These are phyloP conservation scores for Pseudococcus longispinus DNA, from an alignment of 2,888 invertebrate species.

Conservation along the genomic window DNA sequence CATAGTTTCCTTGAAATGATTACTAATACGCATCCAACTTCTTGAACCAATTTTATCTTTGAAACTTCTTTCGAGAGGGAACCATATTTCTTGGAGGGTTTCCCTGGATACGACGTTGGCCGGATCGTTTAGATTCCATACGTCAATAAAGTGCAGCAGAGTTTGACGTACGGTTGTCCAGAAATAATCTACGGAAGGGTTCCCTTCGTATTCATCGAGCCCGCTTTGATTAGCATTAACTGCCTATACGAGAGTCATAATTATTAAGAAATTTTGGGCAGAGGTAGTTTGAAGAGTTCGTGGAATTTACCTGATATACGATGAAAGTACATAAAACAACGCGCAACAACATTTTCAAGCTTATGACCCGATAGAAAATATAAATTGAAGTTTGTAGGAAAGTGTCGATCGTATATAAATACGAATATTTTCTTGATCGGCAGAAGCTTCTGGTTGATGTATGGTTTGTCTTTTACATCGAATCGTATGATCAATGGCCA, in stretches of 20 bases:
- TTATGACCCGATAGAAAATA: slow-evolving; percentile 1
- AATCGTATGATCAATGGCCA: neutral
- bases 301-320: slow-evolving; percentile 27
- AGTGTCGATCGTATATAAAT: neutral
- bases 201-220: neutral
- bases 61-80: neutral
- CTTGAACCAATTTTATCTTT: neutral
- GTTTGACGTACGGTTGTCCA: neutral
- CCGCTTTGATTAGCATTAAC: neutral
- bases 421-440: neutral
- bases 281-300: no score
- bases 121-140: neutral
- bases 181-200: neutral
- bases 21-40: neutral
- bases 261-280: neutral
- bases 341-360: slow-evolving; percentile 30
- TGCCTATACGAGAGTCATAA: neutral
- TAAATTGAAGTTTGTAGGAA: neutral
- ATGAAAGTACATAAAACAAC: slow-evolving; percentile 4
- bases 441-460: neutral
- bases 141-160: neutral
- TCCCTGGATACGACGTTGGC: neutral
- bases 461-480: neutral
- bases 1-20: neutral
- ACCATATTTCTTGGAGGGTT: slow-evolving; percentile 11